phyloP scores from a whole-genome alignment of 2,888 invertebrate species.

The Cacoxenus indagator region DNA sequence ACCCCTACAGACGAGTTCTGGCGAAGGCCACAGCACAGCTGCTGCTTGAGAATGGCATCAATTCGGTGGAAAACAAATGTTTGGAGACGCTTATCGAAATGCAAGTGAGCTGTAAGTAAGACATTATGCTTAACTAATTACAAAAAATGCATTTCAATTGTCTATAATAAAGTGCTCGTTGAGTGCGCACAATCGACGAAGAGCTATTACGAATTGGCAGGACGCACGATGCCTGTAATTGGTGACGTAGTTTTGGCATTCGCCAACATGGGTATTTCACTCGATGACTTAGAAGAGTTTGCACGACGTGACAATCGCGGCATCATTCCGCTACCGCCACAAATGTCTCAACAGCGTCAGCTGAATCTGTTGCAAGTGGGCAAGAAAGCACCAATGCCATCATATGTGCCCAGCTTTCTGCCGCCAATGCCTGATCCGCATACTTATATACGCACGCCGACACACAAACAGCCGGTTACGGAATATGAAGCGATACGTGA shows the following conservation, averaged over 20 bases:
- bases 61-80: slow-evolving; percentile 81
- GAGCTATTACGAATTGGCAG: slow-evolving; percentile 89
- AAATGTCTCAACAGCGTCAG: slow-evolving; percentile 83
- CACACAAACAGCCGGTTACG: slow-evolving; percentile 94
- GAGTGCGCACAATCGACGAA: slow-evolving; percentile 87
- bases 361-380: slow-evolving; percentile 91
- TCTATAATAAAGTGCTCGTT: slow-evolving; percentile 81
- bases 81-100: slow-evolving; percentile 92
- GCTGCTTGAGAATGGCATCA: slow-evolving; percentile 85
- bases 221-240: slow-evolving; percentile 88
- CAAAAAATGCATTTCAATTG: no score
- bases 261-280: slow-evolving; percentile 85
- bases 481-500: slow-evolving; percentile 97
- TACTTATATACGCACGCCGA: slow-evolving; percentile 95
- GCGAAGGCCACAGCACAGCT: slow-evolving; percentile 85
- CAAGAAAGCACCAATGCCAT: slow-evolving; percentile 85
- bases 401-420: slow-evolving; percentile 90
- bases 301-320: slow-evolving; percentile 80
- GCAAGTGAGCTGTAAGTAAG: slow-evolving; percentile 85
- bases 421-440: slow-evolving; percentile 97
- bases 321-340: slow-evolving; percentile 79
- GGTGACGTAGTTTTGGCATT: slow-evolving; percentile 90
- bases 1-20: slow-evolving; percentile 71
- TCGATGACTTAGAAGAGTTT: slow-evolving; percentile 82
- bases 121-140: no score